Base-by-base conservation (phyloP, 2,797 vertebrate species). In the Ctenosaura bakeri region DNA sequence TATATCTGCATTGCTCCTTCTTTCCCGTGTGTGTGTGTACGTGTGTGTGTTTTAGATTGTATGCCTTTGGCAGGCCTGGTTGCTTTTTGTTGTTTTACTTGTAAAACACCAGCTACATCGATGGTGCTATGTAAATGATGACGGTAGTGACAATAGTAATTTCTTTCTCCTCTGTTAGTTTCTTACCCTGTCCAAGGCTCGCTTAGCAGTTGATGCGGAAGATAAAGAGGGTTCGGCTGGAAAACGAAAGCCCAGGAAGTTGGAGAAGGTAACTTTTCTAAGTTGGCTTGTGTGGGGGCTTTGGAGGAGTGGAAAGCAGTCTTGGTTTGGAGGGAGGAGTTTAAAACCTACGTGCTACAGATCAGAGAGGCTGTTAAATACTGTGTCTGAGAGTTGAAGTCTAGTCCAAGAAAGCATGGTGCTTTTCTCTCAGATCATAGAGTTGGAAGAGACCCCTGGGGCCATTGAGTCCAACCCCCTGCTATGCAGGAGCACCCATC, bases 171-270 rank as follows among this genome's bases (percentile, higher is more conserved):
- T 93, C 89, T 14, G 85, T 88, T 91, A 98, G 98, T 97, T 98
- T 97, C 95, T 97, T 97, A 95, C 95, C 97, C 94, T 95, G 95
- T 97, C 97, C 94, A 96, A 97, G 97, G 98, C 92, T 97, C 54
- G 97, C 97, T 93, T 96, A 97, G 97, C 97, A 92, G 98, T 99
- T 98, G 97, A 99, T 99, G 99, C 98, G 98, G 98, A 99, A 98
- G 98, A 98, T 98, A 97, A 99, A 99, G 98, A 99, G 98, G 97
- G 97, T 98, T 93, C 98, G 98, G 95, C 98, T 98, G 98, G 98
- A 98, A 98, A 98, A 98, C 96, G 97, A 98, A 95, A 98, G 98
- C 96, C 97, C 98, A 94, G 98, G 97, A 97, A 97, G 97, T 97
- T 98, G 98, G 98, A 98, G 98, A 97, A 99, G 98, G 99, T 99